Percentiles rank a stretch among this genome's conserved stretches.
phyloP scores from a whole-genome alignment of 2,113 vertebrate genomes.

The Vulpes lagopus region DNA sequence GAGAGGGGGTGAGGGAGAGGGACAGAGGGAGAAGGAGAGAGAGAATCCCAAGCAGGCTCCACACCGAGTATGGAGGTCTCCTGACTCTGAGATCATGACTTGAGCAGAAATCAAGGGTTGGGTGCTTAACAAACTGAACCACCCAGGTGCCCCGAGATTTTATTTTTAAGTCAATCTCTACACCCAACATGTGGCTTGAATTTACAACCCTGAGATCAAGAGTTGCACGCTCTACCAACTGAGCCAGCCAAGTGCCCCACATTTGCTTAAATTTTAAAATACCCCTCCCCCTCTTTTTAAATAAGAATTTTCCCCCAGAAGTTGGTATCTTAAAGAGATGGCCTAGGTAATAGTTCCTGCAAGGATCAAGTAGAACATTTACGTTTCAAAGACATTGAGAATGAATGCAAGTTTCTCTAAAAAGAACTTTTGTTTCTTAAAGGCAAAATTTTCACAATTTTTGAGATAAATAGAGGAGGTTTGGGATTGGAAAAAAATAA shows the following conservation, averaged over 20 bases:
- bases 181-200: not conserved
- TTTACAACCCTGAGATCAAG: not conserved
- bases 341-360: not conserved
- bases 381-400: not conserved
- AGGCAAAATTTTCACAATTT: not conserved
- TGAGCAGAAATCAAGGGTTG: not conserved
- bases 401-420: not conserved
- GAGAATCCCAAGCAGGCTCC: too few species aligned
- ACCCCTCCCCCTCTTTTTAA: not conserved
- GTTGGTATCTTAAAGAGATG: not conserved
- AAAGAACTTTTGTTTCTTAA: not conserved
- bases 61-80: not conserved
- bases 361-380: not conserved
- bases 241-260: not conserved
- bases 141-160: not conserved
- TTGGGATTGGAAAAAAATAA: not conserved
- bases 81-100: not conserved
- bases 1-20: too few species aligned
- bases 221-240: rapidly evolving
- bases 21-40: too few species aligned
- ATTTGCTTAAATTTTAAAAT: not conserved
- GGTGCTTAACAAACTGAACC: not conserved
- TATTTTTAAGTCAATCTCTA: not conserved
- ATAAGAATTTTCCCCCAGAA: not conserved
- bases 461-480: not conserved